Percentiles rank a stretch among this genome's conserved stretches.
Conservation (phyloP, 2,888 invertebrate species). For the Calliopum simillimum region DNA sequence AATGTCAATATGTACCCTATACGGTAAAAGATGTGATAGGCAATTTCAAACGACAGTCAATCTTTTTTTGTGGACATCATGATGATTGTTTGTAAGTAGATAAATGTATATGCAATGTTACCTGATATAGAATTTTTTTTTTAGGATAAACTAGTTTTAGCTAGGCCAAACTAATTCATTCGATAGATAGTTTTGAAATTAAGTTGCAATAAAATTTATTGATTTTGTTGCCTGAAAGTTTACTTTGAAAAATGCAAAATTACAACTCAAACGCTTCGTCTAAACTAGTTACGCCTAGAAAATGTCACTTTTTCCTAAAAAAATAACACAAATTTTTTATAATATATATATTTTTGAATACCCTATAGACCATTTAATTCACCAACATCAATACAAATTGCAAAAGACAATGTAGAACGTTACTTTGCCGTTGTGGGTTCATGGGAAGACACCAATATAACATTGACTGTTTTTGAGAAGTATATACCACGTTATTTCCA, state of each 20-base stretch:
- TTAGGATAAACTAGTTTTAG: no score
- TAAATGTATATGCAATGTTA: no score
- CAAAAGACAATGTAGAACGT: slow-evolving; percentile 85
- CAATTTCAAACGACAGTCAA: slow-evolving; percentile 70
- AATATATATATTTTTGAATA: neutral
- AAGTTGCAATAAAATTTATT: no score
- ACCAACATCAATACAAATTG: slow-evolving; percentile 81
- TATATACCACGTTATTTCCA: slow-evolving; percentile 86
- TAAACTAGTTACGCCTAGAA: neutral
- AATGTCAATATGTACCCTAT: slow-evolving; percentile 76
- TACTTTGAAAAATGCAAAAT: no score
- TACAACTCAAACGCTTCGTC: no score
- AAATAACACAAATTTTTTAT: slow-evolving; percentile 4
- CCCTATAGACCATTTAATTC: slow-evolving; percentile 84
- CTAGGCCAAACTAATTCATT: no score
- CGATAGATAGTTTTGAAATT: no score
- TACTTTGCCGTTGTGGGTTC: slow-evolving; percentile 90
- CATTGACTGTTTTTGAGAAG: slow-evolving; percentile 83
- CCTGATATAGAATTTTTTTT: no score
- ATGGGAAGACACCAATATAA: slow-evolving; percentile 87
- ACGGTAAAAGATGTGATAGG: slow-evolving; percentile 84
- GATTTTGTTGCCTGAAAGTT: no score
- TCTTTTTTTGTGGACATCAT: slow-evolving; percentile 85
- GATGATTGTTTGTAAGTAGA: slow-evolving; percentile 79
- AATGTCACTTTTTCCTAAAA: neutral